Evolutionary conservation across 2,888 invertebrate genomes (phyloP), one percentile per base, ranked within the genome.

Genomic region (Epinotia demarniana): DNA sequence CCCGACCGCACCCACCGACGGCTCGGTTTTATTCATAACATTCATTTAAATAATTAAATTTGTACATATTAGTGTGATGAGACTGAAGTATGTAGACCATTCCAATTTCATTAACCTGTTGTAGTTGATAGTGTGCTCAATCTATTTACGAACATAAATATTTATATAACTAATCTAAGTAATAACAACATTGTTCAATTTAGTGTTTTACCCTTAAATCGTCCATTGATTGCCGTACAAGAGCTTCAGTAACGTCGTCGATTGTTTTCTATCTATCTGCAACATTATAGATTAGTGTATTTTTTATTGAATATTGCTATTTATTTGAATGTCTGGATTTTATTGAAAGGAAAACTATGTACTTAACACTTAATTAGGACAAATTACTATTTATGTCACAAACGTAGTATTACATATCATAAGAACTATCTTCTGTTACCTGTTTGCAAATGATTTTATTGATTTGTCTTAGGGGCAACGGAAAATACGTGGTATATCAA

Each of bases 11-110:
- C 84, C 91, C 92, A 77, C 89, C 92, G 72, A 83, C 90, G 72
- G 87, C 88, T 77, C 96, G 96, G 85, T 96, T 96, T 88, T 96
- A 96, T 87, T 96, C 96, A 90, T 96, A 95, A 94, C 92, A 85
- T 81, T 78, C 84, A 82, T 83, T 83, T 82, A 81, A 83, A 80
- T 90, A 90, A 90, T 84, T 80, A 86, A 92, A 93, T 93, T 92
- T 93, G 94, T 94, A 94, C 87, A 93, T 93, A 93, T 87, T 93
- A 92, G 92, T 92, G 93, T 93, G 89, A 93, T 93, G 92, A 92
- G 93, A 94, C 93, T 94, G 93, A 94, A 90, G 91, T 92, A 90
- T 87, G 83, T 88, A 87, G 86, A 89, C 85, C 89, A 91, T 89
- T 89, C 89, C 88, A 91, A 91, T 89, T 87, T 87, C 89, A 86